Percentiles rank a stretch among this genome's conserved stretches.
Conservation (phyloP, 2,113 vertebrate genomes). For the Hyperopisus bebe region DNA sequence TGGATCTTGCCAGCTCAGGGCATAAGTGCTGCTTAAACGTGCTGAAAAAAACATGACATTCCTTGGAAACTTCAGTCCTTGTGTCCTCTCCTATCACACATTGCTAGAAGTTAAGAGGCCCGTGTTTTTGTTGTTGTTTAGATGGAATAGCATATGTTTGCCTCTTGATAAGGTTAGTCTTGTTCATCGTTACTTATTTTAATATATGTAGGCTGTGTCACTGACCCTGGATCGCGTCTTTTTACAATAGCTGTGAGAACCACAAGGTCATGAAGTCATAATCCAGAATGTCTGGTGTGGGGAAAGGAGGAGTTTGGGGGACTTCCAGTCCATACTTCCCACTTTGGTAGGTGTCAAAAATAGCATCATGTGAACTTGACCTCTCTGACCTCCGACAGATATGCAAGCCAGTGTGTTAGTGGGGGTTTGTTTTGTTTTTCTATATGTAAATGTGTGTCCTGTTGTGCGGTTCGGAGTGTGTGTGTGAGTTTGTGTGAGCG, state of each 20-base stretch:
- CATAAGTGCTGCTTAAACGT: neutral
- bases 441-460: neutral
- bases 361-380: constrained; percentile 3
- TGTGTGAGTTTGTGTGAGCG: neutral
- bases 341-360: neutral
- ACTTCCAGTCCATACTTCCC: neutral
- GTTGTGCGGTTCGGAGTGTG: neutral
- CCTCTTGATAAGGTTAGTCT: neutral
- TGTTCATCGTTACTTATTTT: neutral
- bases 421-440: neutral
- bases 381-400: neutral
- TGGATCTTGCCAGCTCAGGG: neutral
- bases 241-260: constrained; percentile 1
- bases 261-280: neutral
- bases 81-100: neutral
- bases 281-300: neutral
- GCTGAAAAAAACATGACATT: neutral
- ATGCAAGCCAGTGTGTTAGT: neutral
- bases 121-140: neutral
- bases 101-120: neutral
- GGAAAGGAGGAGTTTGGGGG: neutral
- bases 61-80: neutral
- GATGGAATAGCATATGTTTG: neutral
- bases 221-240: neutral
- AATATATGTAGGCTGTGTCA: neutral